Evolutionary conservation across 53 echinoderm and acorn worm genomes (phyloP).

Genomic region (Paelopatides confundens): DNA sequence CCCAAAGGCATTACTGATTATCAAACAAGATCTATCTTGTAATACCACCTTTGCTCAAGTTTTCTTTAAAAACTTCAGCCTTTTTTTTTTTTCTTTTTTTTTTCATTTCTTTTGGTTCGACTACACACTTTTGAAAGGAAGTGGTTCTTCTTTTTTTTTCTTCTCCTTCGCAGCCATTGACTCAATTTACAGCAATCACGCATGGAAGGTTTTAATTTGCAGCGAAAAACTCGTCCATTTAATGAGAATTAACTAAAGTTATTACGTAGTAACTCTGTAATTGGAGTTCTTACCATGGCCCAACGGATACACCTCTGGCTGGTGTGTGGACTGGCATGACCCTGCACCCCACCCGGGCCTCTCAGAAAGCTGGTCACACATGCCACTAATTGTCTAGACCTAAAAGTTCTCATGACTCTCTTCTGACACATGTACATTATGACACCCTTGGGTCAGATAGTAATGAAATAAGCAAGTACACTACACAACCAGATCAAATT

Average conservation of each 20-base stretch:
- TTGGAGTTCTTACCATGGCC: neutral
- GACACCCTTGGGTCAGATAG: slow-evolving; percentile 27
- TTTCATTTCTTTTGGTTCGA: no score
- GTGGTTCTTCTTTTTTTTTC: no score
- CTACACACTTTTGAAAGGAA: no score
- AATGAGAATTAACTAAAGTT: neutral
- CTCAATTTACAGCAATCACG: neutral
- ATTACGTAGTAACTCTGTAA: neutral
- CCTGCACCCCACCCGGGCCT: slow-evolving; percentile 14
- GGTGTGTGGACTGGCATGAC: slow-evolving; percentile 5
- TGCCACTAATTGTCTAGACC: slow-evolving; percentile 38
- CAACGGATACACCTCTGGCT: neutral
- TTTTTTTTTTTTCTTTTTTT: no score
- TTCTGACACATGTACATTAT: slow-evolving; percentile 22
- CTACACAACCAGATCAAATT: slow-evolving; percentile 37
- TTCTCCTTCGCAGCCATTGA: neutral
- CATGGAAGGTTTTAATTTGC: neutral
- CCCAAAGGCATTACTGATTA: no score
- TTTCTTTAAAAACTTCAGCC: no score
- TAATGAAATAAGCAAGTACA: slow-evolving; percentile 43
- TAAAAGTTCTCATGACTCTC: slow-evolving; percentile 26
- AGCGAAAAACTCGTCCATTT: neutral
- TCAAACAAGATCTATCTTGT: no score
- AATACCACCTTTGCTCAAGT: no score
- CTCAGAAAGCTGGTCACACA: slow-evolving; percentile 15